A percentile compares a stretch with the other conserved stretches of the same genome.
Conservation (phyloP, 2,113 vertebrate species). For the Syngnathoides biaculeatus region DNA sequence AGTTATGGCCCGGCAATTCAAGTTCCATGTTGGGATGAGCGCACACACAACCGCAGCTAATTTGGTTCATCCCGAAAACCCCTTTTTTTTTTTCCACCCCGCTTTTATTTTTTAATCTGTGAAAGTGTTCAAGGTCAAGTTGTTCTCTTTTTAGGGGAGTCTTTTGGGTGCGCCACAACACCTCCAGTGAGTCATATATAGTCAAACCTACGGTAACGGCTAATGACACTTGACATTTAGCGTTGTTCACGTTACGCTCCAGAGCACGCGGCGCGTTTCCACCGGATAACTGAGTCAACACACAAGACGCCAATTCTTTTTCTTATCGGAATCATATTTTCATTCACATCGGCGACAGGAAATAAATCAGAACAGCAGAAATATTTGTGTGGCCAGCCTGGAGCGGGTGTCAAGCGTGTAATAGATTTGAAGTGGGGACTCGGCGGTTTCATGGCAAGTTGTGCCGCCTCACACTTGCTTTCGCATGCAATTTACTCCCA, state of each 20-base stretch:
- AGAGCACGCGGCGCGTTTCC: constrained; percentile 61
- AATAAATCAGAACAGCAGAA: constrained; percentile 11
- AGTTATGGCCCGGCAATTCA: constrained; percentile 59
- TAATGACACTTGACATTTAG: constrained; percentile 66
- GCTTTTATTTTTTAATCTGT: neutral
- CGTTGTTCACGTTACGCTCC: constrained; percentile 62
- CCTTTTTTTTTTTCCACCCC: constrained; percentile 22
- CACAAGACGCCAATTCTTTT: constrained; percentile 14
- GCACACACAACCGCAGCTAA: constrained; percentile 15
- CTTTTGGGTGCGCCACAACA: constrained; percentile 26
- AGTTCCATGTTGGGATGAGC: constrained; percentile 65
- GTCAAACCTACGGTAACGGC: constrained; percentile 26
- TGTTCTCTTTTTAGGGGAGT: constrained; percentile 23
- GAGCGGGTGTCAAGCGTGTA: constrained; percentile 29
- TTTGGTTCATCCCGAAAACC: constrained; percentile 25
- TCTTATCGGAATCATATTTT: neutral
- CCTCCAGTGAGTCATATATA: constrained; percentile 32
- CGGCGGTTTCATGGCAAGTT: constrained; percentile 22
- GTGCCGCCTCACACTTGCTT: neutral
- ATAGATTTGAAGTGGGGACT: constrained; percentile 39
- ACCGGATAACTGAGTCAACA: constrained; percentile 58
- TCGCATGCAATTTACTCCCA: neutral
- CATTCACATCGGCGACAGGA: neutral
- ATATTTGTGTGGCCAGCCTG: constrained; percentile 13
- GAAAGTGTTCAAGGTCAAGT: constrained; percentile 13